phyloP scores from a whole-genome alignment of 1,140 invertebrate species.

The Caerostris darwini region DNA sequence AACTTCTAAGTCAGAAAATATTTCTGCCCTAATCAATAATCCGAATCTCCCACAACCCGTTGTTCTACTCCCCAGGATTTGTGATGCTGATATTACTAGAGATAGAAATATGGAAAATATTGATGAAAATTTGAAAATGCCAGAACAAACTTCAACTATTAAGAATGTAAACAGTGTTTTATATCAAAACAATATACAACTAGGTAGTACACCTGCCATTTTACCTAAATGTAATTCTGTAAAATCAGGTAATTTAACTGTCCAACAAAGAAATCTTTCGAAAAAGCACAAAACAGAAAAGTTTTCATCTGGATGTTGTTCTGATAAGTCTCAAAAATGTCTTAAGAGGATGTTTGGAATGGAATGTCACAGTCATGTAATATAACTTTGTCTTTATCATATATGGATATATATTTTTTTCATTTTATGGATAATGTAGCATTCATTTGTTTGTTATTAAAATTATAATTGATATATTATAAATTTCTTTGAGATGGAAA shows the following conservation, averaged over 20 bases:
- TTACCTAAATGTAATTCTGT: not conserved
- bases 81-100: not conserved
- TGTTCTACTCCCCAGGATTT: not conserved
- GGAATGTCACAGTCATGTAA: not conserved
- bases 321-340: not conserved
- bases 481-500: too few relatives aligned
- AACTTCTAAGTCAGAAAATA: not conserved
- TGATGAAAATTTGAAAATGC: not conserved
- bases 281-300: not conserved
- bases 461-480: too few relatives aligned
- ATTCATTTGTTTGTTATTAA: too few relatives aligned
- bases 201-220: not conserved
- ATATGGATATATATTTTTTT: not conserved
- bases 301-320: not conserved
- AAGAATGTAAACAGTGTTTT: not conserved
- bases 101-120: not conserved
- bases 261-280: not conserved
- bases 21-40: not conserved
- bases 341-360: conserved; percentile 4
- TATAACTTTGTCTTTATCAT: not conserved
- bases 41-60: not conserved
- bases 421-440: too few relatives aligned
- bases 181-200: not conserved
- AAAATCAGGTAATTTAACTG: not conserved
- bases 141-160: not conserved